Evolutionary conservation across 2,888 invertebrate genomes (phyloP).

Genomic region (Drosophila paramelanica): DNA sequence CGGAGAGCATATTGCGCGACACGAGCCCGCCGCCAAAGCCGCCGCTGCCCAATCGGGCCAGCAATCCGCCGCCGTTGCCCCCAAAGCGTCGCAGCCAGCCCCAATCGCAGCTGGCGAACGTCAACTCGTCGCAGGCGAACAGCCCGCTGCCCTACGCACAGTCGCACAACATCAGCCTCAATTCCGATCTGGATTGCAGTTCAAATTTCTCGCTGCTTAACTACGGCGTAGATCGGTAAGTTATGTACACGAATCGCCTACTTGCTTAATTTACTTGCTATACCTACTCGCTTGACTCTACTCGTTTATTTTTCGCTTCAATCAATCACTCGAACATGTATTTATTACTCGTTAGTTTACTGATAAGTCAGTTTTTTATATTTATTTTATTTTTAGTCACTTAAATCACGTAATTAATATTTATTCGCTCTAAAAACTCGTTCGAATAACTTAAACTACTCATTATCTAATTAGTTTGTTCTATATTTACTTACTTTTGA

Average conservation of each 20-base stretch:
- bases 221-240: slow-evolving; percentile 88
- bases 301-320: too few relatives aligned
- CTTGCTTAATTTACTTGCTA: background rate
- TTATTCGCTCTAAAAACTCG: background rate
- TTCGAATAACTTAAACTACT: background rate
- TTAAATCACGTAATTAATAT: background rate
- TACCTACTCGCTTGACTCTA: too few relatives aligned
- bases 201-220: slow-evolving; percentile 87
- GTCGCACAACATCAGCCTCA: slow-evolving; percentile 80
- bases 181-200: slow-evolving; percentile 82
- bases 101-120: slow-evolving; percentile 41
- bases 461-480: background rate
- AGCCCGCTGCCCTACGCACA: slow-evolving; percentile 83
- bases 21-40: slow-evolving; percentile 94
- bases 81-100: slow-evolving; percentile 88
- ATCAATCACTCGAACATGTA: too few relatives aligned
- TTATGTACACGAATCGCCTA: background rate
- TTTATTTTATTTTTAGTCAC: background rate
- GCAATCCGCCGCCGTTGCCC: slow-evolving; percentile 91
- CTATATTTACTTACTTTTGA: too few relatives aligned
- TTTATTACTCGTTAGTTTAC: too few relatives aligned
- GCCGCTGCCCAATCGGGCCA: slow-evolving; percentile 91
- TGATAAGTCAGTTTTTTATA: background rate
- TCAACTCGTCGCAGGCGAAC: slow-evolving; percentile 56
- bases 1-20: slow-evolving; percentile 91